Base-by-base conservation (phyloP, 2,888 invertebrate genomes). In the Sinohyriopsis cumingii region DNA sequence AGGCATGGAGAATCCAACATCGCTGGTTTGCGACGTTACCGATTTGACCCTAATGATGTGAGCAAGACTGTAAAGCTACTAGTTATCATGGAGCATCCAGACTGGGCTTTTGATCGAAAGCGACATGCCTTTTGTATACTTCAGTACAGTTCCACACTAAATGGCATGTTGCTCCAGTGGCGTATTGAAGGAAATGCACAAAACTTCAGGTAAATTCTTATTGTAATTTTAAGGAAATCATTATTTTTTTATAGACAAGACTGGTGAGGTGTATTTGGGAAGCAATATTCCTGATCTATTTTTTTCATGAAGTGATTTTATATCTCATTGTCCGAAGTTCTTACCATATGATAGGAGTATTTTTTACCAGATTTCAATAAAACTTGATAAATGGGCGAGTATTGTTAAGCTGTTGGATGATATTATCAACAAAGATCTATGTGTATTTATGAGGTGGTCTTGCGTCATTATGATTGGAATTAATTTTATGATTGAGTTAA, bases 121-220 rank as follows among this genome's bases (percentile, higher is more conserved):
- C 67, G 79, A 19, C 82, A 84, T 65, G 78, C 84, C 18, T 84
- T 83, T 76, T 80, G 81, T 72, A 86, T 84, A 53, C 72, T 86
- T 61, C 80, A 80, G 66, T 80, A 80, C 68, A 81, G 81, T 64
- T 81, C 82, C 54, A 81, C 82, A 5, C 71, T 79, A 65, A 82
- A 82, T 69, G 80, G 81, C 33, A 78, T 83, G 71, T 66, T 83
- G n/a, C 70, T 84, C 61, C 82, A 84, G 68, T 86, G 86, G 84
- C 76, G 78, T 55, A 77, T 76, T 12, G 78, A 80, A 22, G 68
- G 77, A 12, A 73, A 77, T 33, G 71, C 73, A 20, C 76, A 69
- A 20, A 68, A 74, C 59, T 83, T 82, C 70, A 83, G 77, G 84
- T 84, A 71, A 72, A 78, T 75, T n/a, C 28, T 18, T 60, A 28